These are phyloP conservation scores for Osmerus mordax DNA, from an alignment of 2,113 vertebrate genomes.

Conservation along the genomic window DNA sequence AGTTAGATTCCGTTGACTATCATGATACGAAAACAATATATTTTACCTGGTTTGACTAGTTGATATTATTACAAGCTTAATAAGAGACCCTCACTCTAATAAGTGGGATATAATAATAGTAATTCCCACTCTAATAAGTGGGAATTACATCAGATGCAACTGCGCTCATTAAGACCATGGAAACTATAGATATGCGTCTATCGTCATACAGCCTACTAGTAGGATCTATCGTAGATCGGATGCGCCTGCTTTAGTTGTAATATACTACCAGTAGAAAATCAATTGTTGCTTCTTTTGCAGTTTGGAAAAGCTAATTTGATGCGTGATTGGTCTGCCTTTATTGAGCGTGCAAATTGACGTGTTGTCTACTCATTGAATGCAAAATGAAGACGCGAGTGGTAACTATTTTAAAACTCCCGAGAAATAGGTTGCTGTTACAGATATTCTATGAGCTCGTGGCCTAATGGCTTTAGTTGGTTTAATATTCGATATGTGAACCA, in stretches of 20 bases:
- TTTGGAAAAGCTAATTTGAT: too few species aligned
- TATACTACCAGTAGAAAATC: not conserved
- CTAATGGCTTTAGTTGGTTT: not conserved
- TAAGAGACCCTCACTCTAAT: too few species aligned
- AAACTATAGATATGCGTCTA: constrained; percentile 18
- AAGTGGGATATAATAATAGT: too few species aligned
- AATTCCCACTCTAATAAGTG: too few species aligned
- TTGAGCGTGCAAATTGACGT: too few species aligned
- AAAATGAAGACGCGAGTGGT: constrained; percentile 68
- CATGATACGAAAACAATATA: too few species aligned
- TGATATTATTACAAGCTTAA: too few species aligned
- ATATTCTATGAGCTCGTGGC: not conserved
- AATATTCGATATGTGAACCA: not conserved
- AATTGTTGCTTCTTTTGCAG: too few species aligned
- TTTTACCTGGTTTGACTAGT: too few species aligned
- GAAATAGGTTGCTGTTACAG: constrained; percentile 16
- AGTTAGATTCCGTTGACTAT: too few species aligned
- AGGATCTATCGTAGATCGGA: constrained; percentile 17
- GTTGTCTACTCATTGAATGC: constrained; percentile 18
- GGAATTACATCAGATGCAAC: not conserved
- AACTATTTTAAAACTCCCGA: constrained; percentile 28
- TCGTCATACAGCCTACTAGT: not conserved
- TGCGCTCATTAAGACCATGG: constrained; percentile 59
- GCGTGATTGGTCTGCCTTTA: too few species aligned
- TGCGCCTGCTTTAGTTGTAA: constrained; percentile 20